A percentile compares a stretch with the other conserved stretches of the same genome.
Evolutionary conservation across 2,797 vertebrate genomes (phyloP).

Genomic region (Tangara arthus): DNA sequence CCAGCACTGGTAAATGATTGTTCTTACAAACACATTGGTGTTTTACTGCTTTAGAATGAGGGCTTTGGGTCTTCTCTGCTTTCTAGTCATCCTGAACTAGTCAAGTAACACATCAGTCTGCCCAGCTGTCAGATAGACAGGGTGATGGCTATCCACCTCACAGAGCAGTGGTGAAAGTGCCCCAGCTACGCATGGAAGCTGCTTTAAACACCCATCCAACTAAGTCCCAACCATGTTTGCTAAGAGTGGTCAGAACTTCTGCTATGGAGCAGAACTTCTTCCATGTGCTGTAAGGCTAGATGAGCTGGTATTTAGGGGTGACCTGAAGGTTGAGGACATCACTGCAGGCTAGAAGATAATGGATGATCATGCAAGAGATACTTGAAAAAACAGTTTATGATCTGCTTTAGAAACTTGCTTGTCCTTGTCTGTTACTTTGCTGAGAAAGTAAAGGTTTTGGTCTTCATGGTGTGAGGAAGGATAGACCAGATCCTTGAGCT

Average conservation of each 20-base stretch:
- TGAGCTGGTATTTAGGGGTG: not conserved
- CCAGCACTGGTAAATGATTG: not conserved
- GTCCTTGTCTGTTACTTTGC: not conserved
- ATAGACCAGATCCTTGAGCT: not conserved
- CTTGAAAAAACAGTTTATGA: not conserved
- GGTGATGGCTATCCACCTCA: not conserved
- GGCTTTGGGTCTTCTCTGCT: not conserved
- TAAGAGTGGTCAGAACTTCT: not conserved
- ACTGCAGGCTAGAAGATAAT: not conserved
- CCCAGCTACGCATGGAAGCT: not conserved
- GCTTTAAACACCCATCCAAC: not conserved
- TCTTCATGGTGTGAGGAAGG: not conserved
- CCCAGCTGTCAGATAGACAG: not conserved
- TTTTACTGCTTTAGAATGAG: not conserved
- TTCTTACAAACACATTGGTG: not conserved
- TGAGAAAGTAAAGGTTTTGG: not conserved
- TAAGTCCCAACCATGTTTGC: not conserved
- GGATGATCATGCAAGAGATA: not conserved
- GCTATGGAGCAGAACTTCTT: not conserved
- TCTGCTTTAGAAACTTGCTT: not conserved
- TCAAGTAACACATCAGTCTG: not conserved
- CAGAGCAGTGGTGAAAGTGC: not conserved
- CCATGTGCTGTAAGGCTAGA: not conserved
- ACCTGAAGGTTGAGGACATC: not conserved
- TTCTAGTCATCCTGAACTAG: not conserved